Conservation (phyloP, 2,113 vertebrate genomes). For the Rhinolophus sinicus region DNA sequence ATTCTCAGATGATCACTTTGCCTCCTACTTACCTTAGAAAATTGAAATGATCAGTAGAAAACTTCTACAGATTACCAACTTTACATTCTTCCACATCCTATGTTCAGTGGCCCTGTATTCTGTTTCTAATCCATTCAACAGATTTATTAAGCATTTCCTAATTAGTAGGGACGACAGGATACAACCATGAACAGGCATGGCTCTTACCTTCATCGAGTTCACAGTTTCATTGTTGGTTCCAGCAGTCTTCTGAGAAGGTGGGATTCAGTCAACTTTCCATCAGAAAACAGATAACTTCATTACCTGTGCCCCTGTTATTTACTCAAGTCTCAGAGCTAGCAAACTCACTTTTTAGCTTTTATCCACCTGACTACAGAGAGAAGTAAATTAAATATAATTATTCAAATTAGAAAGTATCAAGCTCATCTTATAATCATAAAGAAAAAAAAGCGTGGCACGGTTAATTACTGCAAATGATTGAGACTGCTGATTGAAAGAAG, state of each 20-base stretch:
- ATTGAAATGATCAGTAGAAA: background rate
- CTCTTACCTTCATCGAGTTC: background rate
- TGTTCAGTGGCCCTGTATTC: background rate
- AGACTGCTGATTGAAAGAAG: background rate
- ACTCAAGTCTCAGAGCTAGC: background rate
- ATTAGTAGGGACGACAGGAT: background rate
- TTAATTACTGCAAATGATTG: conserved; percentile 62
- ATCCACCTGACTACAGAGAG: conserved; percentile 27
- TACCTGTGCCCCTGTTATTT: background rate
- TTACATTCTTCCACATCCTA: background rate
- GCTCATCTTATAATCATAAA: conserved; percentile 53
- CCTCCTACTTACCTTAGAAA: background rate
- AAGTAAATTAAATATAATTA: conserved; percentile 59
- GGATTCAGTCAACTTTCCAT: background rate
- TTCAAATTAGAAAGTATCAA: conserved; percentile 63
- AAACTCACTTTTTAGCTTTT: background rate
- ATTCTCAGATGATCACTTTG: background rate
- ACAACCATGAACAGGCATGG: background rate
- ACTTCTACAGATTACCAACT: background rate
- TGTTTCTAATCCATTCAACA: background rate
- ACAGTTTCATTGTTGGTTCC: background rate
- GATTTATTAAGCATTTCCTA: background rate
- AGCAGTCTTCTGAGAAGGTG: background rate
- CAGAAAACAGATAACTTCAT: background rate
- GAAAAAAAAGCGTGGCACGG: background rate